phyloP scores from a whole-genome alignment of 1,140 invertebrate genomes.

The Eufriesea mexicana region DNA sequence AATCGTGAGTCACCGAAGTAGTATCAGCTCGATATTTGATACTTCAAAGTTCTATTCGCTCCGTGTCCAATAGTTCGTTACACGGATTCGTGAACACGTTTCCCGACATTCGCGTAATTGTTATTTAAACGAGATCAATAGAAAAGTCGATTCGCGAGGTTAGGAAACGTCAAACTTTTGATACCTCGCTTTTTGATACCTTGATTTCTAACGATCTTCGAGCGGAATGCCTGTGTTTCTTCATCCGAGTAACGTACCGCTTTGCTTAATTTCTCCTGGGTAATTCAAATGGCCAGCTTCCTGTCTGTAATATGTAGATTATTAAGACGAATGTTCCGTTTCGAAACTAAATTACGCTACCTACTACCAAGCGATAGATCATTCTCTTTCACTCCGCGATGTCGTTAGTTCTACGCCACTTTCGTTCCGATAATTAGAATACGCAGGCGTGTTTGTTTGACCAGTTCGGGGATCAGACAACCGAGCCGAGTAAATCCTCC shows the following conservation, averaged over 20 bases:
- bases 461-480: neutral
- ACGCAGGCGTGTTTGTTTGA: neutral
- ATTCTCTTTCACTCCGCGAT: neutral
- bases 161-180: neutral
- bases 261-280: neutral
- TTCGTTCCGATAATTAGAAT: neutral
- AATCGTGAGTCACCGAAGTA: slow-evolving; percentile 7
- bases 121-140: neutral
- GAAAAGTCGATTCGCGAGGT: neutral
- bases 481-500: neutral
- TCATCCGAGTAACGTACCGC: neutral
- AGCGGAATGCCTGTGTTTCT: no score
- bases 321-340: neutral
- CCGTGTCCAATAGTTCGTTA: neutral
- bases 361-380: no score
- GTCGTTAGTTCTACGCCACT: neutral
- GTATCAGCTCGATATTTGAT: slow-evolving; percentile 1
- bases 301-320: neutral
- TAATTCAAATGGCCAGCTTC: neutral
- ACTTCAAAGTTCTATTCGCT: neutral
- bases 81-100: neutral
- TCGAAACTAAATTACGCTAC: neutral
- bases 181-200: neutral
- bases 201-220: neutral
- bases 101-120: neutral